Evolutionary conservation across 2,113 vertebrate genomes (phyloP).

Genomic region (Misgurnus mizolepis): DNA sequence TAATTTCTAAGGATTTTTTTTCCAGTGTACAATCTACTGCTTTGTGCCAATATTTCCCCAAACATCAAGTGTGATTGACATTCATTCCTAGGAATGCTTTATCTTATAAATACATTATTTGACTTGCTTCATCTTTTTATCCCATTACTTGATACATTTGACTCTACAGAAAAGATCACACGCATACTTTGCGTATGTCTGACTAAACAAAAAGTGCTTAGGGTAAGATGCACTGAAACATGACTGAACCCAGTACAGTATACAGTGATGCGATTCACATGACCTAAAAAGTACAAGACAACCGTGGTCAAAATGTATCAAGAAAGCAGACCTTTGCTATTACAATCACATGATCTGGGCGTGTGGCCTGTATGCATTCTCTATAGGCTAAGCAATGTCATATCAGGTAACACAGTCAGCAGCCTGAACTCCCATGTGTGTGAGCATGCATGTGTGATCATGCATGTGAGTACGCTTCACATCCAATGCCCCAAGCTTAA

Average conservation of each 20-base stretch:
- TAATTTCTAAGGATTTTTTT: no score
- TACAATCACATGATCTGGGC: not conserved
- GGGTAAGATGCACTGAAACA: not conserved
- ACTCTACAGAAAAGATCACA: no score
- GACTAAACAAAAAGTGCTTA: no score
- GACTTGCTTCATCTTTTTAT: no score
- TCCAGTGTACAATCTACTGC: not conserved
- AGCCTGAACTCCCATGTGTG: slow-evolving; percentile 8
- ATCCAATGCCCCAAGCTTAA: slow-evolving; percentile 12
- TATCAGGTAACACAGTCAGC: slow-evolving; percentile 19
- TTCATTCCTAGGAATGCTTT: no score
- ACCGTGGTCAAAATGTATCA: not conserved
- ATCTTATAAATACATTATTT: no score
- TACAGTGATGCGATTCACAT: slow-evolving; percentile 1
- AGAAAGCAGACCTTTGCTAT: slow-evolving; percentile 17
- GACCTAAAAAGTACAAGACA: slow-evolving; percentile 7
- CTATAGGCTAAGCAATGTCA: slow-evolving; percentile 19
- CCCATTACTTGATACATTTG: no score
- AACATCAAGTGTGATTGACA: no score
- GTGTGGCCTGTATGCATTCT: not conserved
- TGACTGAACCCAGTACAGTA: not conserved
- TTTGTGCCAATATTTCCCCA: not conserved
- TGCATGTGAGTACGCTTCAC: slow-evolving; percentile 13
- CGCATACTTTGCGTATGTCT: no score
- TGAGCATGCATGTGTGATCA: slow-evolving; percentile 13